Percentiles rank a stretch among this genome's conserved stretches.
Conservation (phyloP, 2,888 invertebrate genomes). For the Andrena haemorrhoa region DNA sequence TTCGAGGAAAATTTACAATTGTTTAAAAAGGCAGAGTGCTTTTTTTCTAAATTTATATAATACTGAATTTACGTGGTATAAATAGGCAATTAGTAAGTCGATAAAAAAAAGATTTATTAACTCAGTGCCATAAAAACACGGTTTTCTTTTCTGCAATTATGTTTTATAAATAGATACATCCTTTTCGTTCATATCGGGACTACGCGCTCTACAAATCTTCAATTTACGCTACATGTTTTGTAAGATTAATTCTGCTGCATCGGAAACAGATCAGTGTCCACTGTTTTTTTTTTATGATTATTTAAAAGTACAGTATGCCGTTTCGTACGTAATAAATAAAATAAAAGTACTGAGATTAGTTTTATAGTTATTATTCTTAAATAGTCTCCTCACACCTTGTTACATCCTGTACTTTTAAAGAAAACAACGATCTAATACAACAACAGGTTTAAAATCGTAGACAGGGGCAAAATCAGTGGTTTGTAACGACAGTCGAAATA, state of each 20-base stretch:
- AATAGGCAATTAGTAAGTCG: conserved; percentile 10
- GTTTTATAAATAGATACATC: conserved; percentile 13
- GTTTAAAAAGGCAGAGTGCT: too few species aligned
- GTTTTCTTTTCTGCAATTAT: conserved; percentile 1
- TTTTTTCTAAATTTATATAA: not conserved
- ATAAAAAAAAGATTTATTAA: conserved; percentile 54
- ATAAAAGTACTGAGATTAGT: not conserved
- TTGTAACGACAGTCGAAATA: conserved; percentile 4
- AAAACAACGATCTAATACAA: conserved; percentile 1
- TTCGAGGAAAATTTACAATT: too few species aligned
- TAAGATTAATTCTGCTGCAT: conserved; percentile 9
- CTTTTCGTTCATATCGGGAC: conserved; percentile 2
- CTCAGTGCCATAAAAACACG: conserved; percentile 44
- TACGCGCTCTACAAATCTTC: conserved; percentile 15
- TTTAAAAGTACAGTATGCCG: conserved; percentile 33
- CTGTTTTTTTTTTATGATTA: not conserved
- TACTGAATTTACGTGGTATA: not conserved
- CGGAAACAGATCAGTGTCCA: not conserved
- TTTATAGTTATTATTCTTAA: conserved; percentile 9
- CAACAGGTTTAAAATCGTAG: conserved; percentile 16
- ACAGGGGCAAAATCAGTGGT: not conserved
- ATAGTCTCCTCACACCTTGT: conserved; percentile 2
- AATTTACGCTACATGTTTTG: not conserved
- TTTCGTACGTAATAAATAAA: conserved; percentile 14
- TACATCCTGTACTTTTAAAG: conserved; percentile 31